A percentile compares a stretch with the other conserved stretches of the same genome.
These are phyloP conservation scores for Macrostomum cliftonense DNA, from an alignment of 2,888 invertebrate genomes.

Conservation along the genomic window DNA sequence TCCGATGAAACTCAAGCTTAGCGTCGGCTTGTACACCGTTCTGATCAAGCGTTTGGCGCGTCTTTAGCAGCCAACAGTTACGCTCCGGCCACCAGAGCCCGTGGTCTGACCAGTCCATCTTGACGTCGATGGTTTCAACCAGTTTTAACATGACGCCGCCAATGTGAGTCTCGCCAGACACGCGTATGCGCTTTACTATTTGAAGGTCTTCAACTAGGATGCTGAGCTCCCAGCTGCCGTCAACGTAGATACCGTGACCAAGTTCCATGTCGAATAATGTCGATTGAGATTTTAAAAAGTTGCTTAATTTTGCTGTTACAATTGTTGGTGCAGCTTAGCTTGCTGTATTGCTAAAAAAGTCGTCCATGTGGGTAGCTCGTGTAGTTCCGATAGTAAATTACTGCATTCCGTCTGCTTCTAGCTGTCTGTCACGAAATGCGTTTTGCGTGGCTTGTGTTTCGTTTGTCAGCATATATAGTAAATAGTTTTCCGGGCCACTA, in stretches of 20 bases:
- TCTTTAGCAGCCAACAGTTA: constrained; percentile 79
- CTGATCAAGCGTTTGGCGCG: constrained; percentile 84
- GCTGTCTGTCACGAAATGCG: too few species aligned
- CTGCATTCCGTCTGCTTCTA: too few species aligned
- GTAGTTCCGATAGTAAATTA: too few species aligned
- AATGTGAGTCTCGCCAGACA: constrained; percentile 82
- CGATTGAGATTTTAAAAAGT: too few species aligned
- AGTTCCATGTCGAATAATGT: too few species aligned
- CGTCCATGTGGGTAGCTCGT: too few species aligned
- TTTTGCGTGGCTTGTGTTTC: too few species aligned
- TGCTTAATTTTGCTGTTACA: too few species aligned
- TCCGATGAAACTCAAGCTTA: constrained; percentile 76
- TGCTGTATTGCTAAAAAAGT: too few species aligned
- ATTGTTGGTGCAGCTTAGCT: too few species aligned
- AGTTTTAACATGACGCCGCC: constrained; percentile 92
- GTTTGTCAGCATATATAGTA: too few species aligned
- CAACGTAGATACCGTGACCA: constrained; percentile 38
- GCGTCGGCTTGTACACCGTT: constrained; percentile 87
- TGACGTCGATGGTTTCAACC: constrained; percentile 50
- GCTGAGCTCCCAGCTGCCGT: constrained; percentile 81
- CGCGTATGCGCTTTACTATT: constrained; percentile 69
- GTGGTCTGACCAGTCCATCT: constrained; percentile 85
- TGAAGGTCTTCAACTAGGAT: constrained; percentile 42
- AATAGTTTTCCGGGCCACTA: too few species aligned
- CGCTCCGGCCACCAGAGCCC: constrained; percentile 93